A percentile compares a stretch with the other conserved stretches of the same genome.
Evolutionary conservation across 2,888 invertebrate species (phyloP).

Genomic region (Trissoscelio sp.): DNA sequence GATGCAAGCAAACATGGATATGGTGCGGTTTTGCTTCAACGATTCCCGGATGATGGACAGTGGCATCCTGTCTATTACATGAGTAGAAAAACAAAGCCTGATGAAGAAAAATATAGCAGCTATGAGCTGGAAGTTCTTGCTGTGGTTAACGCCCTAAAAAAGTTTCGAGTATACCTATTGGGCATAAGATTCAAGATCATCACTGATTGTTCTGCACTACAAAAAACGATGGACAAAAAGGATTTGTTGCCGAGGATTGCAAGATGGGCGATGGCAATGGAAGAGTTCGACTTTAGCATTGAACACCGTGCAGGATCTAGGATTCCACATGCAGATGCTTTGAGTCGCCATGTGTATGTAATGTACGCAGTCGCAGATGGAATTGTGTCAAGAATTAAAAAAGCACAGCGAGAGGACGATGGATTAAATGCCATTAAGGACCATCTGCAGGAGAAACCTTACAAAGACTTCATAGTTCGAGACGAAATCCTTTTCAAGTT

Average conservation of each 20-base stretch:
- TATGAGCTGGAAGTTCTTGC: constrained; percentile 25
- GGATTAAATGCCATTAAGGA: background rate
- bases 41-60: background rate
- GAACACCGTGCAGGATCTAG: constrained; percentile 38
- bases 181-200: constrained; percentile 51
- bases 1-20: constrained; percentile 15
- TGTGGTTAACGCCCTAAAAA: background rate
- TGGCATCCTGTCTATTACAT: constrained; percentile 14
- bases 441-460: constrained; percentile 3
- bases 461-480: constrained; percentile 42
- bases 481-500: constrained; percentile 26
- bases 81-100: constrained; percentile 10
- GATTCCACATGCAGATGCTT: constrained; percentile 58
- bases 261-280: constrained; percentile 43
- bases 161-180: constrained; percentile 80
- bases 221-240: too few species aligned
- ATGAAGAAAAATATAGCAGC: constrained; percentile 20
- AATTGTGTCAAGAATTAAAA: background rate
- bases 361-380: background rate
- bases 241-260: constrained; percentile 5
- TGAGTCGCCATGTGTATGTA: constrained; percentile 16
- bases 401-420: constrained; percentile 9
- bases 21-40: constrained; percentile 12
- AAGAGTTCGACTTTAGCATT: constrained; percentile 39
- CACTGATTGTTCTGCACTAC: constrained; percentile 21